Conservation (phyloP, 64 coral and sea anemone species). For the Dendrophyllia cribrosa region DNA sequence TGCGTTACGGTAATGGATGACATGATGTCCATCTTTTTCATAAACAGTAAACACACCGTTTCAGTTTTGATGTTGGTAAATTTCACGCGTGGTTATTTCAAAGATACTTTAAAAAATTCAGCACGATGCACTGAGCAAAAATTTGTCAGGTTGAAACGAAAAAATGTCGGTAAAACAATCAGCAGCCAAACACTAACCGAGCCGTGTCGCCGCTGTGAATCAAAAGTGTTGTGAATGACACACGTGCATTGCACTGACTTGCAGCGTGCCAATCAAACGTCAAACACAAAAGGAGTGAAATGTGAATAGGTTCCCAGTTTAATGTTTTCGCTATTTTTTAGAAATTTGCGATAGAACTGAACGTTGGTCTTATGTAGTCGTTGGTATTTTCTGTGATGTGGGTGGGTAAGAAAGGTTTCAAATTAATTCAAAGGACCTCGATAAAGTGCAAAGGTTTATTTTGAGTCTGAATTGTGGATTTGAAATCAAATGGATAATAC, state of each 20-base stretch:
- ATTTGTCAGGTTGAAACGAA: not conserved
- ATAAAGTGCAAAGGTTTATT: no score
- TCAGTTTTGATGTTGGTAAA: not conserved
- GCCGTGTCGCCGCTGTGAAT: not conserved
- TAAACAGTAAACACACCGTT: not conserved
- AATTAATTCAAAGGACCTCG: no score
- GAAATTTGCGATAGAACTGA: not conserved
- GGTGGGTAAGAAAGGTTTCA: no score
- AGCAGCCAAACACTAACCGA: not conserved
- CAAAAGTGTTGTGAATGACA: not conserved
- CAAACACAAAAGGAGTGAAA: not conserved
- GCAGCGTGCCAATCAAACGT: constrained; percentile 28
- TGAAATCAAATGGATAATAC: no score
- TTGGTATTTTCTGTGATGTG: no score
- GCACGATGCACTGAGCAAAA: not conserved
- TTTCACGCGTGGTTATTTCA: not conserved
- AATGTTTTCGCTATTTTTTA: not conserved
- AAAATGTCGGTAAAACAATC: not conserved
- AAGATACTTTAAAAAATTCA: not conserved
- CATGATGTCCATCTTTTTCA: not conserved
- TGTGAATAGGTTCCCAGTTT: not conserved
- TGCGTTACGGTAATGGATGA: not conserved
- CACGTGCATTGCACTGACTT: constrained; percentile 2
- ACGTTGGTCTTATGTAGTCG: no score
- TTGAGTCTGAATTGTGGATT: no score